These are phyloP conservation scores for Galemys pyrenaicus DNA, from an alignment of 2,113 vertebrate species.

Conservation along the genomic window DNA sequence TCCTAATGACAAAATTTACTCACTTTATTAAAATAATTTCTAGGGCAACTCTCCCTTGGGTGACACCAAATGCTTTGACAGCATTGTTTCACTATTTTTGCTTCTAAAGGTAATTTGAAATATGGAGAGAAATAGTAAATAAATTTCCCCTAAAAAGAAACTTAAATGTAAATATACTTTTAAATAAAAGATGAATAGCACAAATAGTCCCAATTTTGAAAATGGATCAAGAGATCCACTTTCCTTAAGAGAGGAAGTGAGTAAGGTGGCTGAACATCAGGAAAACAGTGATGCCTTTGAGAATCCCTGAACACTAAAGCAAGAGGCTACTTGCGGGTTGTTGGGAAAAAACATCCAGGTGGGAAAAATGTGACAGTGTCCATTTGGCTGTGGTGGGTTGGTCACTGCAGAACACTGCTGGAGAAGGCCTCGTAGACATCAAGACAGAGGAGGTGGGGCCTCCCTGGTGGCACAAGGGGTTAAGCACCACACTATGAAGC, in stretches of 20 bases:
- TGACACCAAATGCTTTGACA: background rate
- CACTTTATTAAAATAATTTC: background rate
- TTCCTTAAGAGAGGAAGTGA: background rate
- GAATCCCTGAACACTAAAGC: background rate
- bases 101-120: slow-evolving; percentile 17
- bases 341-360: background rate
- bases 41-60: background rate
- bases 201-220: slow-evolving; percentile 20
- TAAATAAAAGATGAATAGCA: slow-evolving; percentile 30
- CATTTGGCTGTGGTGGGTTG: no score
- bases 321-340: background rate
- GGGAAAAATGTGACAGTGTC: background rate
- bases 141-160: slow-evolving; percentile 32
- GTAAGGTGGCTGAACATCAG: background rate
- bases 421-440: background rate
- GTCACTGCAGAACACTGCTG: background rate
- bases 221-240: background rate
- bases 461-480: no score
- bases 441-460: background rate
- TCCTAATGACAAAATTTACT: background rate
- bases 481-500: no score
- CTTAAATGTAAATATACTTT: background rate
- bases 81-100: slow-evolving; percentile 25
- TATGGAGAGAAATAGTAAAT: slow-evolving; percentile 43
- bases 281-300: background rate